Evolutionary conservation across 2,113 vertebrate species (phyloP), one percentile per base, ranked within the genome.

Genomic region (Perca fluviatilis): DNA sequence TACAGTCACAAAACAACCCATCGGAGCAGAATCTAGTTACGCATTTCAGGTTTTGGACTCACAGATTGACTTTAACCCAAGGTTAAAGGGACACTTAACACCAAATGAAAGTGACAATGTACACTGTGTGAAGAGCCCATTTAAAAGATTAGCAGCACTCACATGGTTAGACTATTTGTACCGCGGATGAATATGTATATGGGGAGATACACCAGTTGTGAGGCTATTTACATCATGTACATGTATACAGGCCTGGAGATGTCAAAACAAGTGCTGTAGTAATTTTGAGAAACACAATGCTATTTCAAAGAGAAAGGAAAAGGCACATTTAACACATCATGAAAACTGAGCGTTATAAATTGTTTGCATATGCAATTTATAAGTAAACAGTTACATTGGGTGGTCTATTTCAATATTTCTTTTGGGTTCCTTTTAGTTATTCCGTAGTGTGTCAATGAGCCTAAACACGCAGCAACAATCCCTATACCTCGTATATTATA

Each of bases 31-130:
- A 61, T 74, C 49, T 53, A 49, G 33, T 36, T 27, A 23, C 33
- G 33, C 51, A 30, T 30, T 61, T 27, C 23, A 65, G 11, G 19
- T 71, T 50, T 18, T 33, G 9, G 40, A 82, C 66, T 58, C 46
- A 23, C 73, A 50, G 36, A 49, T 79, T 61, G 36, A 82, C 47
- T 68, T 46, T 69, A 63, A 60, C 36, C n/a, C n/a, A 66, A 33
- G 71, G 79, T 68, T 64, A 74, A 79, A 50, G 51, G 25, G 40
- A 53, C 68, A 40, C 33, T 46, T 54, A 15, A 43, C 6, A 61
- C 21, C 16, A 61, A 60, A 71, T 40, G 3, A 43, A 74, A 77
- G 11, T 58, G 46, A 62, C 51, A 79, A 57, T 69, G 21, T 27
- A 16, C 60, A 36, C 8, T 49, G 65, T 71, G 46, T 53, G 27